Evolutionary conservation across 2,113 vertebrate genomes (phyloP).

Genomic region (Prunella himalayana): DNA sequence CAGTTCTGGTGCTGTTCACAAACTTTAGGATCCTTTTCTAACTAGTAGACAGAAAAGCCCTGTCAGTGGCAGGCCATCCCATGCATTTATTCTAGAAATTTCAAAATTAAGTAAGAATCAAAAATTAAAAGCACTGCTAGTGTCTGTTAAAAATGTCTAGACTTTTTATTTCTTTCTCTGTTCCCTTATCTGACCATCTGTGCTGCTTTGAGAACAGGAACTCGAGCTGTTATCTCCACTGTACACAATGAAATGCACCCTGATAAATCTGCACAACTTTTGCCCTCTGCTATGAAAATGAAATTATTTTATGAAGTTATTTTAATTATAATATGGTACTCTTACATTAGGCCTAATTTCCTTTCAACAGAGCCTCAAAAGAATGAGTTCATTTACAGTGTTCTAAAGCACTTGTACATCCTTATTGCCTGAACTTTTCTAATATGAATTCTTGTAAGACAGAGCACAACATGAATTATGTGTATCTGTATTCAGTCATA

Average conservation of each 20-base stretch:
- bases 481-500: neutral
- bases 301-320: neutral
- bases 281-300: neutral
- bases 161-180: slow-evolving; percentile 11
- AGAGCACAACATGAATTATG: neutral
- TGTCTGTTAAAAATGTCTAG: neutral
- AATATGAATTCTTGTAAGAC: neutral
- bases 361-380: neutral
- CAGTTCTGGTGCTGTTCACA: fast-evolving
- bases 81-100: neutral
- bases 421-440: neutral
- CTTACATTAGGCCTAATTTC: neutral
- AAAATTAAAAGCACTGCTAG: neutral
- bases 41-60: neutral
- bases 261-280: neutral
- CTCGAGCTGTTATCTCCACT: neutral
- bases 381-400: neutral
- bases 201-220: slow-evolving; percentile 19
- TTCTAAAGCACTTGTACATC: neutral
- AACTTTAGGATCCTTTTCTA: neutral
- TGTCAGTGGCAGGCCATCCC: neutral
- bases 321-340: neutral
- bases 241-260: neutral
- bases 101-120: neutral
- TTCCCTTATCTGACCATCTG: slow-evolving; percentile 8